Evolutionary conservation across 2,888 invertebrate species (phyloP).

Genomic region (Druceiella hillmani): DNA sequence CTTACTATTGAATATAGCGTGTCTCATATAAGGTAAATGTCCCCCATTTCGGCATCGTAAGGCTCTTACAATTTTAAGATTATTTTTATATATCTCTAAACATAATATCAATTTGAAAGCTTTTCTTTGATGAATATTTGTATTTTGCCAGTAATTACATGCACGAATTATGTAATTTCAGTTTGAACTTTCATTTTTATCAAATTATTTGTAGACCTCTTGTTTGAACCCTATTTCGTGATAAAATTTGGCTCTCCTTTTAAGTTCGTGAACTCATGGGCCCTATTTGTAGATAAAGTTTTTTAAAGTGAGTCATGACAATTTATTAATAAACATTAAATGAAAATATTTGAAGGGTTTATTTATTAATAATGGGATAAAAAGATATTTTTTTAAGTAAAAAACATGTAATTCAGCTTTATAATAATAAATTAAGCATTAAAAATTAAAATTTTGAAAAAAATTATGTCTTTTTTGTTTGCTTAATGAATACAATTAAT

Average conservation of each 20-base stretch:
- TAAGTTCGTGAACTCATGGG: conserved; percentile 1
- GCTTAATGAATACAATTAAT: too few relatives aligned
- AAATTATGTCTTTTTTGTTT: too few relatives aligned
- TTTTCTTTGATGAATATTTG: too few relatives aligned
- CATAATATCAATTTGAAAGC: not conserved
- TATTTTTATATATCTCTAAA: conserved; percentile 4
- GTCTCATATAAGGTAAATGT: conserved; percentile 3
- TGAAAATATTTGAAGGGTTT: too few relatives aligned
- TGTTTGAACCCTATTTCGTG: conserved; percentile 2
- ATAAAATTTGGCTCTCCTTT: conserved; percentile 4
- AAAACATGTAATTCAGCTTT: too few relatives aligned
- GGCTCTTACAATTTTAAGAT: not conserved
- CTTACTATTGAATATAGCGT: too few relatives aligned
- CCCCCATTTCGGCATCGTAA: conserved; percentile 3
- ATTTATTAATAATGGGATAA: too few relatives aligned
- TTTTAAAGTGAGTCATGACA: conserved; percentile 1
- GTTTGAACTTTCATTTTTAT: not conserved
- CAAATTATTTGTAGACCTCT: conserved; percentile 1
- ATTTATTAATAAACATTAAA: too few relatives aligned
- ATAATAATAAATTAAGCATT: too few relatives aligned
- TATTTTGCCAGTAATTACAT: not conserved
- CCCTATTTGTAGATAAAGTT: conserved; percentile 1
- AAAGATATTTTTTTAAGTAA: too few relatives aligned
- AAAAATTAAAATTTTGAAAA: too few relatives aligned
- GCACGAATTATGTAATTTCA: not conserved